Base-by-base conservation (phyloP, 2,113 vertebrate genomes). In the Plestiodon gilberti region DNA sequence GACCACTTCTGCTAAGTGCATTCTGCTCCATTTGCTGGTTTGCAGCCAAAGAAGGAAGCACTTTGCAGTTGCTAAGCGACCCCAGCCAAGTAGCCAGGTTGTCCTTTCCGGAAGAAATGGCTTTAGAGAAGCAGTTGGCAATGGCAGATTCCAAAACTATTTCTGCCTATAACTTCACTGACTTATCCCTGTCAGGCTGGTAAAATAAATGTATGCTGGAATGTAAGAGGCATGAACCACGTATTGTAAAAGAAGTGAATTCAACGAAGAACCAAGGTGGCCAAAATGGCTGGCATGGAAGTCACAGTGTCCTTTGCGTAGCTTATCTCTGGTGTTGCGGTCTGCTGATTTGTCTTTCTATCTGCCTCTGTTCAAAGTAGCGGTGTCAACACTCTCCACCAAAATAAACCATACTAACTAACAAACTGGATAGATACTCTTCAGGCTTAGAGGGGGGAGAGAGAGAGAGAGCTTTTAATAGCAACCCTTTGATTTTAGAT, bases 401-500 rank as follows among this genome's bases (percentile, higher is more conserved):
- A 97, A 98, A 98, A 98, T 98, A 97, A 97, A 95, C 96, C 70
- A 95, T 96, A 94, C 94, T 89, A 97, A 97, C 91, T 92, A 96
- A 94, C 81, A 96, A 96, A 96, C 95, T 59, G 95, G 96, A 18
- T 14, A 22, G 25, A 96, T 93, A 83, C 79, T 95, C 89, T 93
- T 89, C 96, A 95, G 97, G 96, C 97, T 94, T 91, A 95, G 93
- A 91, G 90, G 77, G n/a, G n/a, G n/a, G n/a, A n/a, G n/a, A n/a
- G n/a, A n/a, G n/a, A 67, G 73, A 64, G 55, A 62, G 38, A 62
- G 38, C 97, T 98, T 98, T 98, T 98, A 97, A 98, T 99, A 99
- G 98, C 93, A 95, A 89, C 94, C 90, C 96, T 98, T 97, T 95
- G 97, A 96, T 97, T 98, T 90, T 96, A 97, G 59, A 98, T 97